These are phyloP conservation scores for Gymnopithys bicolor DNA, from an alignment of 2,797 vertebrate genomes.

Conservation along the genomic window DNA sequence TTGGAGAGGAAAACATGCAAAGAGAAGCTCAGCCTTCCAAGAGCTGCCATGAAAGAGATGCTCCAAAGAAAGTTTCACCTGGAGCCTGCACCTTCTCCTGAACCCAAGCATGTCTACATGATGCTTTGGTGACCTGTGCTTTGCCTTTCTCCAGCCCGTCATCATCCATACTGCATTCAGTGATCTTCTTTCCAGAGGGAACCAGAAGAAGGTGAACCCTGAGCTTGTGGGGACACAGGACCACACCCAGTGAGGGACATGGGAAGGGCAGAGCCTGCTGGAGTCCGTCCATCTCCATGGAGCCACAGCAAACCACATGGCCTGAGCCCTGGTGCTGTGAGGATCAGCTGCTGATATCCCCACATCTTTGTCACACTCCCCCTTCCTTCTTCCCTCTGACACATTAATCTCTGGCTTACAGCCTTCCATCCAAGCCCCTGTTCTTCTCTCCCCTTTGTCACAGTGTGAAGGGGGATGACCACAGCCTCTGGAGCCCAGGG, in stretches of 20 bases:
- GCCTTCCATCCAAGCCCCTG: not conserved
- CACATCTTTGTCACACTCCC: not conserved
- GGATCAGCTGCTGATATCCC: not conserved
- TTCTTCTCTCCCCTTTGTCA: not conserved
- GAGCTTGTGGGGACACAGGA: not conserved
- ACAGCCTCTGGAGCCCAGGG: not conserved
- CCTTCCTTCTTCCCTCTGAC: not conserved
- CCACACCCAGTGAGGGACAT: too few relatives aligned
- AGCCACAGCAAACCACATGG: not conserved
- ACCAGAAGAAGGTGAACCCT: not conserved
- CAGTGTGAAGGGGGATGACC: rapidly evolving
- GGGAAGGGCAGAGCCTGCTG: not conserved
- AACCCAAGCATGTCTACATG: rapidly evolving
- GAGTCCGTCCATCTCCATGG: rapidly evolving
- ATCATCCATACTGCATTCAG: not conserved
- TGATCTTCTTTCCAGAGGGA: not conserved
- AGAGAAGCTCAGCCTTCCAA: not conserved
- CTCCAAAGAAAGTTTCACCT: not conserved
- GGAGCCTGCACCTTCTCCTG: not conserved
- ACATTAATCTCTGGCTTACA: not conserved
- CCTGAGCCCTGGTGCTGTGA: not conserved
- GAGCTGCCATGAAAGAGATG: not conserved
- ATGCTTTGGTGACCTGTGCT: not conserved
- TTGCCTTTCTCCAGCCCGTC: not conserved
- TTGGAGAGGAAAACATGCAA: not conserved